Percentiles rank a stretch among this genome's conserved stretches.
phyloP scores from a whole-genome alignment of 2,888 invertebrate genomes.

The Cephus nigrinus region DNA sequence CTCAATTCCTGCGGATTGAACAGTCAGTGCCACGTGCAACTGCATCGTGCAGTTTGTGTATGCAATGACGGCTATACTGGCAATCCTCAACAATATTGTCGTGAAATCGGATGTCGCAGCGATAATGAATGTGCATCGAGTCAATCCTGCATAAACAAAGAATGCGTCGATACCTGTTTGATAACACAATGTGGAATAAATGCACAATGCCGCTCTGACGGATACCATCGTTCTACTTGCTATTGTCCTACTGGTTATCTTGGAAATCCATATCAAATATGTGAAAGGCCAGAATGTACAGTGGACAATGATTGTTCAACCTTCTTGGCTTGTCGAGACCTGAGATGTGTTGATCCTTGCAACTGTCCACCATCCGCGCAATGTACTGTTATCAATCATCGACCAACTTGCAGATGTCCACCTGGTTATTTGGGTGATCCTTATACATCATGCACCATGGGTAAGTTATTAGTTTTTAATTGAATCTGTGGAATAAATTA shows the following conservation, averaged over 20 bases:
- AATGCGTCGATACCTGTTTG: slow-evolving; percentile 83
- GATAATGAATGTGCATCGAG: slow-evolving; percentile 86
- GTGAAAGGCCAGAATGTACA: slow-evolving; percentile 82
- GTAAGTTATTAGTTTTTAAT: slow-evolving; percentile 59
- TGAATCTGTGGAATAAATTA: neutral
- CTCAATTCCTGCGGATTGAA: slow-evolving; percentile 80
- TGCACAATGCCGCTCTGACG: slow-evolving; percentile 81
- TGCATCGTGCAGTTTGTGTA: slow-evolving; percentile 84
- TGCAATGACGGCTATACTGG: slow-evolving; percentile 87
- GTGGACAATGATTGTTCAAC: slow-evolving; percentile 81
- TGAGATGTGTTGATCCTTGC: slow-evolving; percentile 86
- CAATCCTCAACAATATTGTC: slow-evolving; percentile 82
- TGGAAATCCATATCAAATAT: slow-evolving; percentile 84
- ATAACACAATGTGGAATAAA: slow-evolving; percentile 84
- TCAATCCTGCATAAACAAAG: slow-evolving; percentile 84
- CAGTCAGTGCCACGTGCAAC: slow-evolving; percentile 81
- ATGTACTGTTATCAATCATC: slow-evolving; percentile 82
- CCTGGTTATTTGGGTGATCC: slow-evolving; percentile 86
- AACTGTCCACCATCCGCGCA: slow-evolving; percentile 82
- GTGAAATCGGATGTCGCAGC: slow-evolving; percentile 84
- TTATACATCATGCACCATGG: slow-evolving; percentile 73
- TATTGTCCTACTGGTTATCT: slow-evolving; percentile 80
- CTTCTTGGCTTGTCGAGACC: slow-evolving; percentile 81
- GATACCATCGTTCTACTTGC: slow-evolving; percentile 82
- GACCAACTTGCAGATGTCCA: slow-evolving; percentile 83